A percentile compares a stretch with the other conserved stretches of the same genome.
Conservation (phyloP, 30 jellyfish, hydroid and myxozoan genomes). For the Turritopsis rubra region DNA sequence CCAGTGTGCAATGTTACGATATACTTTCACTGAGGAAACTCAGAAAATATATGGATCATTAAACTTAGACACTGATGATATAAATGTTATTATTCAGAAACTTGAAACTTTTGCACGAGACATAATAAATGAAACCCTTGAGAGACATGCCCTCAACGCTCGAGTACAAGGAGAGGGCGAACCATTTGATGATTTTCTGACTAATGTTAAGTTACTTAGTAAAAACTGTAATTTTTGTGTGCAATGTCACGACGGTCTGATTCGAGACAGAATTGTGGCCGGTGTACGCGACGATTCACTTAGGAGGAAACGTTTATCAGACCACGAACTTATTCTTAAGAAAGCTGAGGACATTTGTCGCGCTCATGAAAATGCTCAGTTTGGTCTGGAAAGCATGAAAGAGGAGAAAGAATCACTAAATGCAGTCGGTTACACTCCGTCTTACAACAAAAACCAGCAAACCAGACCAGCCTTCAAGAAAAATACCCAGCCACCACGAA, state of each 20-base stretch:
- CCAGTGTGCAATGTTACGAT: slow-evolving; percentile 39
- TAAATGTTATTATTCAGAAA: neutral
- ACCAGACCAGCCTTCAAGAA: too few species aligned
- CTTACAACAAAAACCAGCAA: too few species aligned
- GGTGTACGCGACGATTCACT: neutral
- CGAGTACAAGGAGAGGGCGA: slow-evolving; percentile 33
- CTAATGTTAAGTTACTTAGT: slow-evolving; percentile 23
- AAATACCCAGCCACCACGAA: too few species aligned
- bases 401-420: too few species aligned
- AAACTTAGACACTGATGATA: slow-evolving; percentile 11
- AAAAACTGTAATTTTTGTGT: slow-evolving; percentile 10
- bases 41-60: slow-evolving; percentile 32
- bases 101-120: slow-evolving; percentile 25
- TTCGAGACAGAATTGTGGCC: neutral
- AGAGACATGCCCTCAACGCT: slow-evolving; percentile 16
- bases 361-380: neutral
- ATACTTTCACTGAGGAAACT: slow-evolving; percentile 31
- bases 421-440: too few species aligned
- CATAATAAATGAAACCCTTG: slow-evolving; percentile 18
- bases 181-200: slow-evolving; percentile 23
- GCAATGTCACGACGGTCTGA: neutral
- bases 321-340: too few species aligned
- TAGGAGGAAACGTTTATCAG: neutral
- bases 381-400: neutral
- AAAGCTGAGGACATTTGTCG: neutral